phyloP scores from a whole-genome alignment of 2,888 invertebrate species.

The Tiliacea aurago region DNA sequence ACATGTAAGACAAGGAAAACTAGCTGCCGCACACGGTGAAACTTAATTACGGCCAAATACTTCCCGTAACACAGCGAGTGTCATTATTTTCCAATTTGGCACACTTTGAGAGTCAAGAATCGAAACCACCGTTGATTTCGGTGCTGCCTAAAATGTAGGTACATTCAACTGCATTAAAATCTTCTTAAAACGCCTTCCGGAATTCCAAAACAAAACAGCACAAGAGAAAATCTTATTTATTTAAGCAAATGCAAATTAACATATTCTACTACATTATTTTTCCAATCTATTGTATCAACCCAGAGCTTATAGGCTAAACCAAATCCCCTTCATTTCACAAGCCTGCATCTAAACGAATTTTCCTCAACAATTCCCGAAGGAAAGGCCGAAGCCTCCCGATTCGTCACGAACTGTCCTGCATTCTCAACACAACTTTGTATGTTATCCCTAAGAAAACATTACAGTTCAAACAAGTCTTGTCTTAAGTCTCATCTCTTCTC shows the following conservation, averaged over 20 bases:
- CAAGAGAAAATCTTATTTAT: constrained; percentile 18
- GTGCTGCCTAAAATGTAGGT: neutral
- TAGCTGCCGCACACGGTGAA: too few relatives aligned
- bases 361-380: constrained; percentile 52
- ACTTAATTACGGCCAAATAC: neutral
- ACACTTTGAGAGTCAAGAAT: neutral
- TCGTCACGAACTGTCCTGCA: constrained; percentile 63
- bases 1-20: too few relatives aligned
- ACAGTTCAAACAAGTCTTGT: constrained; percentile 11
- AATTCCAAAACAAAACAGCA: constrained; percentile 17
- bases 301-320: constrained; percentile 65
- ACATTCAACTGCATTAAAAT: neutral
- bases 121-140: neutral
- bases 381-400: constrained; percentile 56
- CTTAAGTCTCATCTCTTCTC: neutral
- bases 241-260: constrained; percentile 44
- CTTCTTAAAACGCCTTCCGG: neutral
- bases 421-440: constrained; percentile 39
- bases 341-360: constrained; percentile 63
- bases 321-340: constrained; percentile 59
- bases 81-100: neutral
- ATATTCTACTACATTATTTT: constrained; percentile 48
- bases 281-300: constrained; percentile 61
- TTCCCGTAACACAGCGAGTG: too few relatives aligned
- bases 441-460: constrained; percentile 50